Base-by-base conservation (phyloP, 2,797 vertebrate species). In the Hydrocynus forskahlii region DNA sequence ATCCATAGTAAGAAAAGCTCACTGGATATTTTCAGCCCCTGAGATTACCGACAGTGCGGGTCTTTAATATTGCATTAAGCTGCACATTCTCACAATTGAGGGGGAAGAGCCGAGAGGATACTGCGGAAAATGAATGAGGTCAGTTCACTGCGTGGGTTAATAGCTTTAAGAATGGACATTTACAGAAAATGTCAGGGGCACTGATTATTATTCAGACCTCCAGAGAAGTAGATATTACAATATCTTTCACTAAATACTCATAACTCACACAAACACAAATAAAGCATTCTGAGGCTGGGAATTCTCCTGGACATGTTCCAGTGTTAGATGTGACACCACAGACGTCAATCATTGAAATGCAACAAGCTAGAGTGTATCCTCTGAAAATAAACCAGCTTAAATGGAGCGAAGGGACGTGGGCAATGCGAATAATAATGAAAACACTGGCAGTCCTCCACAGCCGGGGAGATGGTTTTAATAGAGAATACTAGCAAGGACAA, bases 131-230 rank as follows among this genome's bases (percentile, higher is more conserved):
- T 25, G 62, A 68, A 57, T 62, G 21, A 74, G 35, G 66, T 23
- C 35, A 50, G 25, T 13, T 45, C 57, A 35, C 64, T 64, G 35
- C 54, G 23, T 50, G 17, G 48, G 57, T 35, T 71, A 79, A 73
- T 73, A 19, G 48, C 72, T 35, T 70, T 1, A 82, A 12, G 14
- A 67, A 76, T 29, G 45, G 48, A 59, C n/a, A 35, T 16, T 68
- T 40, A 38, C 52, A 59, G 14, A 35, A 60, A 78, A 69, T 23
- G 52, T 69, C 63, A 63, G 17, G 48, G 67, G 16, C 38, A 35
- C 29, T 79, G 68, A 81, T 87, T 83, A 81, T 78, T 84, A 84
- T 48, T 19, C 29, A 14, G 82, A 19, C 52, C 74, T 75, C 81
- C 60, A 84, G 76, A 86, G 70, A 73, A 25, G 55, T n/a, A 48